Evolutionary conservation across 2,888 invertebrate species (phyloP).

Genomic region (Lamellibrachia satsuma): DNA sequence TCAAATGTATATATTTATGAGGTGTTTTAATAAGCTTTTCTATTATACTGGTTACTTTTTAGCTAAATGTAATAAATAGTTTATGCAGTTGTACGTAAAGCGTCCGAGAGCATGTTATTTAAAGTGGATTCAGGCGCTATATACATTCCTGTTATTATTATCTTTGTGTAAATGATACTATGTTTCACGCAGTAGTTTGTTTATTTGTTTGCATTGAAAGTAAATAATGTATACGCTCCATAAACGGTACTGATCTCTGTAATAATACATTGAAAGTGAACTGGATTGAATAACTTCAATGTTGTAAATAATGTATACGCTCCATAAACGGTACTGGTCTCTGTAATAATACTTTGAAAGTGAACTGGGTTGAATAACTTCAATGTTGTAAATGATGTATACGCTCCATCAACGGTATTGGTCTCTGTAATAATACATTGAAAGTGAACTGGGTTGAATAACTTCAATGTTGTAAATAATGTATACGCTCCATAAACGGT

Average conservation of each 20-base stretch:
- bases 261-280: not conserved
- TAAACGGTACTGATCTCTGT: not conserved
- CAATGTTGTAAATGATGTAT: too few species aligned
- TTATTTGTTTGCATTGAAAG: not conserved
- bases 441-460: too few species aligned
- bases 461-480: too few species aligned
- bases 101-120: not conserved
- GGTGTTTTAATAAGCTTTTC: not conserved
- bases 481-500: not conserved
- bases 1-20: not conserved
- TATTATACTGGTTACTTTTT: not conserved
- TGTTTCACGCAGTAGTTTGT: not conserved
- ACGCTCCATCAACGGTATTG: too few species aligned
- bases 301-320: too few species aligned
- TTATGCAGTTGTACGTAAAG: not conserved
- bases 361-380: too few species aligned
- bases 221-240: not conserved
- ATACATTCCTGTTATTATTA: not conserved
- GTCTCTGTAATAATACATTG: too few species aligned
- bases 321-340: too few species aligned
- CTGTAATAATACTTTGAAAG: too few species aligned
- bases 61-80: not conserved
- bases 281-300: not conserved
- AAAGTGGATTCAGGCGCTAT: not conserved
- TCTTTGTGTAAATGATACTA: not conserved